Evolutionary conservation across 92 coral and sea anemone genomes (phyloP).

Genomic region (Muricea muricata): DNA sequence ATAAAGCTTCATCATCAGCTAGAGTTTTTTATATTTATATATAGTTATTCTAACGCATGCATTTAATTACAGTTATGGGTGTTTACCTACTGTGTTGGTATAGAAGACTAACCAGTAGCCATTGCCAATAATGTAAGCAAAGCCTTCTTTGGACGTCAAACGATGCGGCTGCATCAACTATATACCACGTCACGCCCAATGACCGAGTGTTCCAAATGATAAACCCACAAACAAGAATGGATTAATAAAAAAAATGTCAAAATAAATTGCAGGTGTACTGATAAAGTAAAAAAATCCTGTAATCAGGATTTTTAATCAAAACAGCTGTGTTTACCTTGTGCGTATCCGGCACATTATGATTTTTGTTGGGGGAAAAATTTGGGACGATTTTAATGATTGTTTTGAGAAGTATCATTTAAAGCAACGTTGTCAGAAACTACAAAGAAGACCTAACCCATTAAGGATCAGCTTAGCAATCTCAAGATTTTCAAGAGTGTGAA

Average conservation of each 20-base stretch:
- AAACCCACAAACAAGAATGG: neutral
- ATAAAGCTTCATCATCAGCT: too few relatives aligned
- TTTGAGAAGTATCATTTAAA: neutral
- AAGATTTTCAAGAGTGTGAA: constrained; percentile 45
- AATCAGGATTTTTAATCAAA: neutral
- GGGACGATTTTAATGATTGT: neutral
- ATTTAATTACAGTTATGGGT: too few relatives aligned
- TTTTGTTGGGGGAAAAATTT: neutral
- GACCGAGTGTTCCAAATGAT: neutral
- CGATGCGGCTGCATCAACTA: neutral
- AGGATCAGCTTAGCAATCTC: constrained; percentile 26
- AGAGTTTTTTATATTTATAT: too few relatives aligned
- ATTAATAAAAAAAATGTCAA: neutral
- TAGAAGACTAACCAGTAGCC: neutral
- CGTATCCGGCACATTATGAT: constrained; percentile 3
- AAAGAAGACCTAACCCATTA: constrained; percentile 22
- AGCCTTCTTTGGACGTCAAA: neutral
- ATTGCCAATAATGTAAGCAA: neutral
- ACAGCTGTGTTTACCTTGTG: neutral
- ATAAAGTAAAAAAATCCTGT: neutral
- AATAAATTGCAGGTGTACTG: neutral
- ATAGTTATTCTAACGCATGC: too few relatives aligned
- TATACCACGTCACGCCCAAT: neutral
- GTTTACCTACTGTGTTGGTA: too few relatives aligned
- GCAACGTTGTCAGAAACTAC: too few relatives aligned